A percentile compares a stretch with the other conserved stretches of the same genome.
phyloP scores from a whole-genome alignment of 2,888 invertebrate genomes.

The Formica aserva region DNA sequence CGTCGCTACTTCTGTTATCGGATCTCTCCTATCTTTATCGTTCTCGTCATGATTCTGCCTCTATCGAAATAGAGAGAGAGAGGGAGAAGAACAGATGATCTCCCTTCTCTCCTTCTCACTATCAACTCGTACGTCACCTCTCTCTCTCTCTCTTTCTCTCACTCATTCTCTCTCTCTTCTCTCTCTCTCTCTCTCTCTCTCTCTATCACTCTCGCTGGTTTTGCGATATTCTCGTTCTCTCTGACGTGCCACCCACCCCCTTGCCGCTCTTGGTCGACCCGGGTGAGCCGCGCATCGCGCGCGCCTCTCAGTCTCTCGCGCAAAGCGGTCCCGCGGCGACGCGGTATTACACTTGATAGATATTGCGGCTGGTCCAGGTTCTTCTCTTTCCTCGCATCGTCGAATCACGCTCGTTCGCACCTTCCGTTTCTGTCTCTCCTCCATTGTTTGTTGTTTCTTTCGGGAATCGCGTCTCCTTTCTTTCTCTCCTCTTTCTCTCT shows the following conservation, averaged over 20 bases:
- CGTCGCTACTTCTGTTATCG: neutral
- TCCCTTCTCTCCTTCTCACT: neutral
- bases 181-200: neutral
- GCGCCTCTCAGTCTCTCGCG: conserved; percentile 75
- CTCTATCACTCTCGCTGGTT: neutral
- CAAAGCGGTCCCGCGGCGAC: conserved; percentile 71
- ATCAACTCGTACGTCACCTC: neutral
- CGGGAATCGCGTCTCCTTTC: neutral
- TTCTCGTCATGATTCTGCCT: neutral
- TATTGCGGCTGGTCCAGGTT: conserved; percentile 72
- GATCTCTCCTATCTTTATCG: conserved; percentile 10
- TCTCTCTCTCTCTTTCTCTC: conserved; percentile 7
- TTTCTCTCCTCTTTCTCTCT: neutral
- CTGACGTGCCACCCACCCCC: conserved; percentile 30
- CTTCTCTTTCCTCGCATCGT: conserved; percentile 26
- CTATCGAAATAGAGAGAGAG: neutral
- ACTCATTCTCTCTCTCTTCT: conserved; percentile 1
- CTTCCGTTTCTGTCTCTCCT: neutral
- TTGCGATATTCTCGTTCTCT: conserved; percentile 15
- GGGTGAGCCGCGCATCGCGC: conserved; percentile 48
- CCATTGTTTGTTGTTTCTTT: neutral
- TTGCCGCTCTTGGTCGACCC: conserved; percentile 51
- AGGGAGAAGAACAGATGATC: neutral
- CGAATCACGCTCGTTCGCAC: conserved; percentile 1
- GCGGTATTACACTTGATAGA: conserved; percentile 56